These are phyloP conservation scores for Papio anubis DNA, from an alignment of 2,113 vertebrate species.

Conservation along the genomic window DNA sequence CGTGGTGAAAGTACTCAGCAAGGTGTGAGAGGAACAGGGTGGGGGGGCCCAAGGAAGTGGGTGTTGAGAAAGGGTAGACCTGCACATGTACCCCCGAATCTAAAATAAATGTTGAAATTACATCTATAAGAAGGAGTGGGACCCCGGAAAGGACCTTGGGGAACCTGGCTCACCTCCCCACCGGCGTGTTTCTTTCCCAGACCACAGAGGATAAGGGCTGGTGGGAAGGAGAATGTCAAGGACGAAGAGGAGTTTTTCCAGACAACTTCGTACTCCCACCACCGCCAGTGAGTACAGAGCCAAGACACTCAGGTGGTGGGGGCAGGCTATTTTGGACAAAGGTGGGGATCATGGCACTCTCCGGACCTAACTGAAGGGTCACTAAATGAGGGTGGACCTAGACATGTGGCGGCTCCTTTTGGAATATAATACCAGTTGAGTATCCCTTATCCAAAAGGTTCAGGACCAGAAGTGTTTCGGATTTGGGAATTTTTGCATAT, in stretches of 20 bases:
- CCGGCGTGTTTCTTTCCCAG: slow-evolving; percentile 35
- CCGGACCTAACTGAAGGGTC: not conserved
- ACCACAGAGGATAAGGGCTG: slow-evolving; percentile 89
- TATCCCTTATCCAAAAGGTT: not conserved
- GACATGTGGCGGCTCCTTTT: not conserved
- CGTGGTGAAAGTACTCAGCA: slow-evolving; percentile 84
- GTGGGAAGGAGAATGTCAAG: slow-evolving; percentile 92
- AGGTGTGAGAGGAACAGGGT: slow-evolving; percentile 80
- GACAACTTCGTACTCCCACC: slow-evolving; percentile 92
- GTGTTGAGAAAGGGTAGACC: not conserved
- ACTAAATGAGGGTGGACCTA: not conserved
- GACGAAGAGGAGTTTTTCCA: slow-evolving; percentile 89
- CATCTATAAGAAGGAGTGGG: too few relatives aligned
- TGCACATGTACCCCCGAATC: too few relatives aligned
- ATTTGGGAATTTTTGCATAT: not conserved
- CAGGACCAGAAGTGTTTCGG: not conserved
- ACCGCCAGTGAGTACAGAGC: slow-evolving; percentile 70
- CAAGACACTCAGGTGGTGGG: not conserved
- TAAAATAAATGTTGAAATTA: too few relatives aligned
- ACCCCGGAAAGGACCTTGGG: not conserved
- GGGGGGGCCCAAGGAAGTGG: not conserved
- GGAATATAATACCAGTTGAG: not conserved
- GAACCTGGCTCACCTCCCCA: not conserved
- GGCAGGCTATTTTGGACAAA: not conserved
- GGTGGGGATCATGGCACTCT: not conserved